These are phyloP conservation scores for Calyptomena viridis DNA, from an alignment of 2,113 vertebrate genomes.

Conservation along the genomic window DNA sequence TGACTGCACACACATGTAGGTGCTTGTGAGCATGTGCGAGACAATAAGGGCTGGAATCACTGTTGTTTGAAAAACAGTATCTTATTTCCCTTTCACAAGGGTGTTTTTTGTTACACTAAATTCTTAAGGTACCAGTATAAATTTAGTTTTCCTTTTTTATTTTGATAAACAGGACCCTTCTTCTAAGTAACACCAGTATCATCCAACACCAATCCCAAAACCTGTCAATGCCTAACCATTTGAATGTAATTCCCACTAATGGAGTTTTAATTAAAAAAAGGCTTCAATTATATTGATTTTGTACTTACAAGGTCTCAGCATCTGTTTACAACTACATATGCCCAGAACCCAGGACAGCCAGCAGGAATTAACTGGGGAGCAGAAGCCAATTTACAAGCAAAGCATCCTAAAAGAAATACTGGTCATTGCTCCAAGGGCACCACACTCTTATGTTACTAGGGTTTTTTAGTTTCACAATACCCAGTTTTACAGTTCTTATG, in stretches of 20 bases:
- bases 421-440: not conserved
- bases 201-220: too few species aligned
- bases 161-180: not conserved
- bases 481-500: not conserved
- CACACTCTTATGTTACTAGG: not conserved
- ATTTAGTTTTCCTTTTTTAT: not conserved
- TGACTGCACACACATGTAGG: rapidly evolving
- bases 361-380: not conserved
- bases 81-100: not conserved
- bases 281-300: not conserved
- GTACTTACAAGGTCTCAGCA: not conserved
- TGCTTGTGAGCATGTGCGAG: not conserved
- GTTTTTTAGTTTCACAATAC: not conserved
- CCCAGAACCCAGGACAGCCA: not conserved
- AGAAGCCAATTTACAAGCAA: not conserved
- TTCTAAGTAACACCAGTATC: too few species aligned
- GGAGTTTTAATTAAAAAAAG: not conserved
- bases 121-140: not conserved
- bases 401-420: not conserved
- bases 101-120: not conserved
- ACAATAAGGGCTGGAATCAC: not conserved
- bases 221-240: too few species aligned
- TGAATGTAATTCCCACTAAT: too few species aligned
- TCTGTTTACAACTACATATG: not conserved
- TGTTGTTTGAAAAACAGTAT: not conserved